Base-by-base conservation (phyloP, 2,113 vertebrate genomes). In the Hemibagrus wyckioides region DNA sequence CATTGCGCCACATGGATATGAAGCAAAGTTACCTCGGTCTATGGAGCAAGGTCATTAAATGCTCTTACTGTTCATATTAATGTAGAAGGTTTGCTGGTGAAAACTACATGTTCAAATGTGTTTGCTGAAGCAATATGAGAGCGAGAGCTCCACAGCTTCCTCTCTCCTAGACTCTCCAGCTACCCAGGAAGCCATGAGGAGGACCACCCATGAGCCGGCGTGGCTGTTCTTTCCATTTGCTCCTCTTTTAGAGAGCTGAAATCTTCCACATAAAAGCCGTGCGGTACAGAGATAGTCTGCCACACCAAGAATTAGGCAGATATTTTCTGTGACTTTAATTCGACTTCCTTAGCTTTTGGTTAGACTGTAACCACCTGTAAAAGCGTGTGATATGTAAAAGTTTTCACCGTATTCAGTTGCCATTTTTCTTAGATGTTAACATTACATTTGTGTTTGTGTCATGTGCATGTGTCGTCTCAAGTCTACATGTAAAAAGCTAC, bases 181-280 rank as follows among this genome's bases (percentile, higher is more conserved):
- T 85, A 85, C 87, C 81, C 80, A 89, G 69, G 82, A 54, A 88
- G 87, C 61, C 83, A 56, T 88, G 79, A 89, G 85, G 86, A 52
- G 86, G 88, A 90, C 90, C 91, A 92, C 91, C 91, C 89, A 80
- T 90, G 87, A 88, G 85, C 61, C 77, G 28, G 7, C 48, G 8
- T 48, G 82, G 84, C 80, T 33, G 19, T 23, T 83, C 71, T 86
- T 83, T 89, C 75, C 86, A 85, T 69, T 85, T 7, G 11, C 57
- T 87, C 59, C 19, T 63, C 84, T 85, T 76, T 89, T 52, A 83
- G 59, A 44, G 69, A 79, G 79, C 83, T 85, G 81, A 88, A 75
- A 50, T 73, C 86, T 77, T 86, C 89, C 85, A 87, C 73, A 90
- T 83, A 30, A 87, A 91, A 90, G 82, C 71, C 69, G 77, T 36